phyloP scores from a whole-genome alignment of 1,140 invertebrate genomes.

The Neodiprion virginianus region DNA sequence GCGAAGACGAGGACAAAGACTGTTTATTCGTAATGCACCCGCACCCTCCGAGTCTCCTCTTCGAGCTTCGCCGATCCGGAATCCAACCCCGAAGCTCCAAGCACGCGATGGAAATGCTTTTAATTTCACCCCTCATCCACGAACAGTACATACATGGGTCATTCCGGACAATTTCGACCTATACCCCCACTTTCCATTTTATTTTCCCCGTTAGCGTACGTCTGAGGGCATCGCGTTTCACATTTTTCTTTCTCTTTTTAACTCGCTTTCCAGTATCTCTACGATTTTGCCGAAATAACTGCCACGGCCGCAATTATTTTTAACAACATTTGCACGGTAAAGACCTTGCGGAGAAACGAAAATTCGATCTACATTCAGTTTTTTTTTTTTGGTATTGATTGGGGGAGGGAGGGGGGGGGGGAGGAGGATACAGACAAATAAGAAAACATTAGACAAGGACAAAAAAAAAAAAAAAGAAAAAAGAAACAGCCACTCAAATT shows the following conservation, averaged over 20 bases:
- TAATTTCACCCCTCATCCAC: not conserved
- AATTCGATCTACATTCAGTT: no score
- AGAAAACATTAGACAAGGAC: not conserved
- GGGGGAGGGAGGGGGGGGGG: not conserved
- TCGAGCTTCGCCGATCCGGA: not conserved
- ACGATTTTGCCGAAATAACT: conserved; percentile 22
- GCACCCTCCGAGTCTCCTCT: conserved; percentile 5
- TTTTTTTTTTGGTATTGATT: no score
- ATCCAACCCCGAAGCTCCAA: not conserved
- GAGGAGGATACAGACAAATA: not conserved
- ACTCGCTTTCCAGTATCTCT: no score
- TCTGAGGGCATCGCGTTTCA: no score
- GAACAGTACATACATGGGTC: not conserved
- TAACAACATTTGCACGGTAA: no score
- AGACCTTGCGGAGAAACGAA: no score
- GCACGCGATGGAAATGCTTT: not conserved
- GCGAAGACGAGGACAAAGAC: not conserved
- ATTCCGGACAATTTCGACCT: conserved; percentile 3
- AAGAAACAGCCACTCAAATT: not conserved
- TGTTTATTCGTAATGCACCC: conserved; percentile 30
- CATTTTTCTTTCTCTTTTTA: no score
- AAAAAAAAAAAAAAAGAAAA: not conserved
- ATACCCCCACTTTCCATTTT: not conserved
- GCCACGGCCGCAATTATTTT: not conserved
- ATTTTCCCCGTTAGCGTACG: no score